Percentiles rank a stretch among this genome's conserved stretches.
Conservation (phyloP, 2,888 invertebrate genomes). For the Philonicus albiceps region DNA sequence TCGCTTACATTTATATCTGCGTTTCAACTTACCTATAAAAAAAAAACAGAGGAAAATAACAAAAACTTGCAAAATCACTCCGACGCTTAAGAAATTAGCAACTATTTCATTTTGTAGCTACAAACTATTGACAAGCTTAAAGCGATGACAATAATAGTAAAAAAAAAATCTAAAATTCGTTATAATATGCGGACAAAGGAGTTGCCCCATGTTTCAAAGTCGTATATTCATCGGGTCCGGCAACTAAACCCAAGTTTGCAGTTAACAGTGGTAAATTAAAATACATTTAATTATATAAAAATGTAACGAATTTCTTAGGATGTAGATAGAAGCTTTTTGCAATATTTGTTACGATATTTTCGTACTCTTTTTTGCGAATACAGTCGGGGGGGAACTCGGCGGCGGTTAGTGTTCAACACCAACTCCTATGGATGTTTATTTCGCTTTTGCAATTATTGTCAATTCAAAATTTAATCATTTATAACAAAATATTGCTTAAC, state of each 20-base stretch:
- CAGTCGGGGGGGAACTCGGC: not conserved
- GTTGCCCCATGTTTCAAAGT: not conserved
- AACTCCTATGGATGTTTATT: not conserved
- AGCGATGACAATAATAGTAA: constrained; percentile 28
- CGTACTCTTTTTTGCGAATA: not conserved
- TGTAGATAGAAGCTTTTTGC: constrained; percentile 14
- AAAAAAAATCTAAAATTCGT: constrained; percentile 8
- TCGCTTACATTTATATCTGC: not conserved
- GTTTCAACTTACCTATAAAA: not conserved
- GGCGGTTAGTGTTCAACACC: not conserved
- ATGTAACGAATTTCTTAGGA: constrained; percentile 21
- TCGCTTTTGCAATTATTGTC: not conserved
- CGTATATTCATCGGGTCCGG: not conserved
- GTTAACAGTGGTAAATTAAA: constrained; percentile 23
- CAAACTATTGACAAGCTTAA: constrained; percentile 2
- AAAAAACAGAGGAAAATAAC: not conserved
- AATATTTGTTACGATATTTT: not conserved
- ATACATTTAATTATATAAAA: not conserved
- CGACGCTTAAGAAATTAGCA: not conserved
- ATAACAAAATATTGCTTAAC: not conserved
- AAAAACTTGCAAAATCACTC: not conserved
- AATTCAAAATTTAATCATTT: not conserved
- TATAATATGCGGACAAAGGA: not conserved
- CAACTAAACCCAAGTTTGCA: constrained; percentile 9
- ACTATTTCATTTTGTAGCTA: constrained; percentile 8